Evolutionary conservation across 2,888 invertebrate species (phyloP).

Genomic region (Bhutanitis thaidina): DNA sequence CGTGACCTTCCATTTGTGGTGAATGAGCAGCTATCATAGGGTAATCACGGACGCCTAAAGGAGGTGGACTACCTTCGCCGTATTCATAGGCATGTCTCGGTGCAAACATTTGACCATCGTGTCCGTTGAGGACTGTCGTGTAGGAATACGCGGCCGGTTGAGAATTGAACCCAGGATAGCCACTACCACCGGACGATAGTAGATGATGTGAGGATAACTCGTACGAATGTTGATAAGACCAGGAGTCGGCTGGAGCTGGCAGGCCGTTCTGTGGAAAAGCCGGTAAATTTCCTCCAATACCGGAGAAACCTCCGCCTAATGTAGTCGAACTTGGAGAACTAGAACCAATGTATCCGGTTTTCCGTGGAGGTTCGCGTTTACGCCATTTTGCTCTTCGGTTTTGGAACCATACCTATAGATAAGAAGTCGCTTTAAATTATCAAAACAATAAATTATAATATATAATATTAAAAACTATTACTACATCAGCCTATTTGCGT

Average conservation of each 20-base stretch:
- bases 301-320: conserved; percentile 81
- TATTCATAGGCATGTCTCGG: conserved; percentile 81
- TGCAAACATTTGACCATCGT: conserved; percentile 87
- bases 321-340: conserved; percentile 84
- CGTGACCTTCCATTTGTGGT: conserved; percentile 77
- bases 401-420: conserved; percentile 88
- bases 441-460: too few species aligned
- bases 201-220: conserved; percentile 88
- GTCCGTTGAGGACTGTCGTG: conserved; percentile 84
- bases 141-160: conserved; percentile 82
- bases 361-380: conserved; percentile 94
- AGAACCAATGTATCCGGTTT: conserved; percentile 88
- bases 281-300: conserved; percentile 68
- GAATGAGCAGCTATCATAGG: conserved; percentile 83
- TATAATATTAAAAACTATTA: too few species aligned
- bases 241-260: conserved; percentile 86
- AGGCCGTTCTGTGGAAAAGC: conserved; percentile 81
- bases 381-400: conserved; percentile 97
- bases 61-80: conserved; percentile 82
- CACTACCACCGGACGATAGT: conserved; percentile 83
- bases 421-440: too few species aligned
- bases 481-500: too few species aligned
- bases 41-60: conserved; percentile 82
- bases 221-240: conserved; percentile 89
- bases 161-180: conserved; percentile 83